Percentiles rank a stretch among this genome's conserved stretches.
These are phyloP conservation scores for Verasper variegatus DNA, from an alignment of 2,113 vertebrate species.

Conservation along the genomic window DNA sequence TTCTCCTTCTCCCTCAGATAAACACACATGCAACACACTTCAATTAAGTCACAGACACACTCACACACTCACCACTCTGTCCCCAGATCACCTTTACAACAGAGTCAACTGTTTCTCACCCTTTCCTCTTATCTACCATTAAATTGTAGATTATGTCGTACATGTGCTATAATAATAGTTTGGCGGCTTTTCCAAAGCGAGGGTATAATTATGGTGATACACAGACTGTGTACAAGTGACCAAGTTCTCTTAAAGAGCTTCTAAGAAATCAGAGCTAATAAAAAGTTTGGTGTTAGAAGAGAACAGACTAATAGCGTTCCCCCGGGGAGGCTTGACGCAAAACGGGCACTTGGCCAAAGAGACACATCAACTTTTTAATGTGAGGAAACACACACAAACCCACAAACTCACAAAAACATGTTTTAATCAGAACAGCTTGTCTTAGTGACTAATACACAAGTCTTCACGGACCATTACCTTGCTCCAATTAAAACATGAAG, in stretches of 20 bases:
- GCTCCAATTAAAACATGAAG: slow-evolving; percentile 82
- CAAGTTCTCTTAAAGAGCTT: slow-evolving; percentile 18
- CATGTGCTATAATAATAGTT: background rate
- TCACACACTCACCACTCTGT: background rate
- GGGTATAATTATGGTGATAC: background rate
- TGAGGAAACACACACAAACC: slow-evolving; percentile 14
- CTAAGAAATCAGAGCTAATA: slow-evolving; percentile 7
- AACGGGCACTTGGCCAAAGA: slow-evolving; percentile 48
- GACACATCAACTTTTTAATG: slow-evolving; percentile 35
- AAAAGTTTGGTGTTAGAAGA: slow-evolving; percentile 40
- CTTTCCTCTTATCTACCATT: background rate
- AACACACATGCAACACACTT: background rate
- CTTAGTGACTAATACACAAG: slow-evolving; percentile 76
- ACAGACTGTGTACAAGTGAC: background rate
- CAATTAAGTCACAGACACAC: slow-evolving; percentile 28
- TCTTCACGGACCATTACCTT: slow-evolving; percentile 79
- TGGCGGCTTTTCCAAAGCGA: background rate
- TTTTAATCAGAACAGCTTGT: slow-evolving; percentile 79
- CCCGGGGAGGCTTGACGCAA: slow-evolving; percentile 37
- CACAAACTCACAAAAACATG: slow-evolving; percentile 11
- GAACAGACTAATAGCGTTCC: slow-evolving; percentile 21
- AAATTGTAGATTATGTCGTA: background rate
- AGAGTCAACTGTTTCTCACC: background rate
- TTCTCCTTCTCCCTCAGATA: background rate
- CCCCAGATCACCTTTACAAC: background rate